Base-by-base conservation (phyloP, 1,140 invertebrate genomes). In the Campoletis sonorensis region DNA sequence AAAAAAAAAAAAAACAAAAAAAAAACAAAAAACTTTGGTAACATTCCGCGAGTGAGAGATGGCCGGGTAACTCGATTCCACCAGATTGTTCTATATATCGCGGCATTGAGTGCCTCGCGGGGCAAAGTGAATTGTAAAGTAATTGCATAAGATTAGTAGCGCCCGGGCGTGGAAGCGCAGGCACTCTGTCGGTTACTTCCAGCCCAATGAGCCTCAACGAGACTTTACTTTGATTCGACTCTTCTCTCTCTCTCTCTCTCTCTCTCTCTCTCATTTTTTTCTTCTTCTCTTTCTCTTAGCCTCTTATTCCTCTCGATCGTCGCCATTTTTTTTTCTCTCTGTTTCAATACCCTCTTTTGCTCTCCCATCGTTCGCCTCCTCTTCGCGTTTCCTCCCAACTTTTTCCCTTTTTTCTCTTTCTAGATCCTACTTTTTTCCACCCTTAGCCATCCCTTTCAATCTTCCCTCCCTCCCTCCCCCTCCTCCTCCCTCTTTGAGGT, bases 111-210 rank as follows among this genome's bases (percentile, higher is more conserved):
- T 90, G 89, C 67, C 30, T 70, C 86, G 91, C 88, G 85, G 86
- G 87, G 86, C 83, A 91, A 90, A 92, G 91, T 92, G 90, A 92
- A 92, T 92, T 91, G 88, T 91, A 88, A 91, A 91, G 91, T 92
- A 92, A 92, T 92, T 92, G 91, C 91, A 91, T 90, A 90, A 92
- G 88, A 92, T 92, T 92, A 92, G 90, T 89, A 89, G 87, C 86
- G 88, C 86, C 83, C 86, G 81, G 85, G 87, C 86, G 86, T 86
- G 87, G 86, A 89, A 89, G 76, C 76, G 76, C 76, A 61, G 87
- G 88, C 90, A 92, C 91, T 92, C 90, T 91, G 87, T 87, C 89
- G 87, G 90, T 92, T 92, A 92, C 87, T 92, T 92, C 89, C 90
- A 92, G 88, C 87, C 88, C 89, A 91, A 89, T 90, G 90, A 90